Evolutionary conservation across 92 coral and sea anemone genomes (phyloP).

Genomic region (Chrysogorgia sp.): DNA sequence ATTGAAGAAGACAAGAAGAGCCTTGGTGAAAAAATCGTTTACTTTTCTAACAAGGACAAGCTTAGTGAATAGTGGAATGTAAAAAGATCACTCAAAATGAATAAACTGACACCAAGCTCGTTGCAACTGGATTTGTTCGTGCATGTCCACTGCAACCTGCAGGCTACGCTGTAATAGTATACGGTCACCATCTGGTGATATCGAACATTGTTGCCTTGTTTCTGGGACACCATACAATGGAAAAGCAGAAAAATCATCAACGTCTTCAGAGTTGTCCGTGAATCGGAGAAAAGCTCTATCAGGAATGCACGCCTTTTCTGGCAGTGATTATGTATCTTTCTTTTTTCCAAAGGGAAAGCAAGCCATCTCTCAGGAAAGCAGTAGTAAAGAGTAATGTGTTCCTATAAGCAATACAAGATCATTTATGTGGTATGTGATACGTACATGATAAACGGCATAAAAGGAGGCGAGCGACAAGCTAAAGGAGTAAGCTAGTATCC

Average conservation of each 20-base stretch:
- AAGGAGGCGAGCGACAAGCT: too few relatives aligned
- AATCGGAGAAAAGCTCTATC: not conserved
- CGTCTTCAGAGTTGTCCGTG: not conserved
- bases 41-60: not conserved
- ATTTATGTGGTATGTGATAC: not conserved
- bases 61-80: too few relatives aligned
- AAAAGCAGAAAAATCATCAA: not conserved
- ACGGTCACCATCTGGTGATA: constrained; percentile 3
- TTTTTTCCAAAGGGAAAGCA: constrained; percentile 21
- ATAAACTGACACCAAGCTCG: constrained; percentile 6
- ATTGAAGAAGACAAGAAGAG: not conserved
- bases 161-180: constrained; percentile 11
- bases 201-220: constrained; percentile 29
- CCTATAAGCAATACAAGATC: not conserved
- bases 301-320: constrained; percentile 29
- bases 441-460: too few relatives aligned
- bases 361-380: constrained; percentile 30
- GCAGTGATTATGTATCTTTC: constrained; percentile 16
- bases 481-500: too few relatives aligned
- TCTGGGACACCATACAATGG: constrained; percentile 17
- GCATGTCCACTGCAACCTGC: not conserved
- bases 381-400: not conserved
- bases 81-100: not conserved
- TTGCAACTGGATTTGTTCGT: not conserved
- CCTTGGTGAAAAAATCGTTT: not conserved